Evolutionary conservation across 2,888 invertebrate species (phyloP).

Genomic region (Orthonevra nobilis): DNA sequence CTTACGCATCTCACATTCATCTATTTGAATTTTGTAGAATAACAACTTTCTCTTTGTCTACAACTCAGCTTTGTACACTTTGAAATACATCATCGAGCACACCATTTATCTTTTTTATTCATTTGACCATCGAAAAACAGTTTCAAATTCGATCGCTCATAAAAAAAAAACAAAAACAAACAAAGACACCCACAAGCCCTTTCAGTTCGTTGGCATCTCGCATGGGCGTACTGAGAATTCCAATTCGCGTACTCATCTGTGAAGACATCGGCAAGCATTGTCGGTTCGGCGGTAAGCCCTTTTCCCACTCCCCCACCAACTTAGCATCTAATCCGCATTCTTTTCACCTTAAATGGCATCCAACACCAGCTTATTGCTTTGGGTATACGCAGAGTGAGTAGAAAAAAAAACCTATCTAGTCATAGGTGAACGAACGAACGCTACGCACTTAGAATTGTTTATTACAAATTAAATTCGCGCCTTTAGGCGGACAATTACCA

Average conservation of each 20-base stretch:
- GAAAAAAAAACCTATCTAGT: conserved; percentile 37
- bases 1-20: no score
- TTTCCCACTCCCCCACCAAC: conserved; percentile 29
- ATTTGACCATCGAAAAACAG: conserved; percentile 30
- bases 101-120: conserved; percentile 18
- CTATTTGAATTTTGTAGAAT: neutral
- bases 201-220: conserved; percentile 48
- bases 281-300: conserved; percentile 50
- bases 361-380: conserved; percentile 35
- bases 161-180: conserved; percentile 1
- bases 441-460: conserved; percentile 65
- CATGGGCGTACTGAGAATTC: conserved; percentile 35
- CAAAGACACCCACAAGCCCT: conserved; percentile 57
- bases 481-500: conserved; percentile 36
- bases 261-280: conserved; percentile 8
- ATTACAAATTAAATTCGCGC: conserved; percentile 54
- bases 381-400: conserved; percentile 4
- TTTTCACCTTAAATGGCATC: conserved; percentile 54
- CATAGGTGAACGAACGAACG: conserved; percentile 62
- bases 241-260: conserved; percentile 34
- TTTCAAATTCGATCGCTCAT: conserved; percentile 31
- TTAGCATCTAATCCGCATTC: conserved; percentile 49
- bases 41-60: conserved; percentile 28
- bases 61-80: no score
- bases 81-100: neutral